These are phyloP conservation scores for Pseudochirops corinnae DNA, from an alignment of 2,797 vertebrate species.

Conservation along the genomic window DNA sequence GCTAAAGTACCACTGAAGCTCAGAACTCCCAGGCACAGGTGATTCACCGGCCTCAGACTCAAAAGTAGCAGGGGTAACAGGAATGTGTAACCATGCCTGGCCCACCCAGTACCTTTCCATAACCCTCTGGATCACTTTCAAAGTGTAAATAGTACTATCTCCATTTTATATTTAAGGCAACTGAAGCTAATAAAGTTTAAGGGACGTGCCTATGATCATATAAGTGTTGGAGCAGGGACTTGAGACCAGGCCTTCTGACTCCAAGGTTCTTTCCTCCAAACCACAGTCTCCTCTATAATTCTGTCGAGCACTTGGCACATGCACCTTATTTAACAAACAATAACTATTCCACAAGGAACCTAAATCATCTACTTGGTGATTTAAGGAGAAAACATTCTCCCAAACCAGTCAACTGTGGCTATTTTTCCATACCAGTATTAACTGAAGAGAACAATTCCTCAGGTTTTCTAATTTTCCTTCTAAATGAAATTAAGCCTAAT, in stretches of 20 bases:
- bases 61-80: not conserved
- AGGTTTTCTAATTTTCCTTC: conserved; percentile 30
- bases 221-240: not conserved
- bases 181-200: not conserved
- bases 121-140: not conserved
- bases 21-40: not conserved
- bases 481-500: conserved; percentile 47
- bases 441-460: conserved; percentile 31
- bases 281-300: not conserved
- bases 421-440: conserved; percentile 34
- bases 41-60: not conserved
- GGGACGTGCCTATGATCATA: not conserved
- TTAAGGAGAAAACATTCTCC: conserved; percentile 34
- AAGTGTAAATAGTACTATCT: not conserved
- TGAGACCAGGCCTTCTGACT: not conserved
- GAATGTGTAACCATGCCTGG: not conserved
- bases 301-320: no score
- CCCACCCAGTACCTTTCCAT: not conserved
- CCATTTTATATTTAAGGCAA: not conserved
- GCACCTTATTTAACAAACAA: not conserved
- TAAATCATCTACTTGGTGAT: not conserved
- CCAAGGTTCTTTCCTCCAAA: not conserved
- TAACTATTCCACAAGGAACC: not conserved
- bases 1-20: not conserved
- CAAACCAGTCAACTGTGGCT: conserved; percentile 23